Conservation (phyloP, 2,113 vertebrate species). For the Monopterus albus region DNA sequence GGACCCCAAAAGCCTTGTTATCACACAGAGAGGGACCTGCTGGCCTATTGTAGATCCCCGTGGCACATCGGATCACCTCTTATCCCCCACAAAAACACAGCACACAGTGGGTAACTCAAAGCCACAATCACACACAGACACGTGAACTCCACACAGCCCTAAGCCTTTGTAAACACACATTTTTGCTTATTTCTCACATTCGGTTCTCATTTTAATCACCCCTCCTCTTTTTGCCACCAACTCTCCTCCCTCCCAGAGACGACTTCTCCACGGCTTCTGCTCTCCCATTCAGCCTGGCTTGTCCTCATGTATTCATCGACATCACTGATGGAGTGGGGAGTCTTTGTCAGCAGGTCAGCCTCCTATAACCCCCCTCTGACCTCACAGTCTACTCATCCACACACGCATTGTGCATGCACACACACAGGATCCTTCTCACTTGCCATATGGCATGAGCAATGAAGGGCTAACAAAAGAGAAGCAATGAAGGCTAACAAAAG, state of each 20-base stretch:
- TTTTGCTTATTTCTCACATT: constrained; percentile 49
- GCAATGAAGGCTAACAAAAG: constrained; percentile 80
- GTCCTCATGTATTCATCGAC: constrained; percentile 90
- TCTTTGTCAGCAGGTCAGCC: constrained; percentile 86
- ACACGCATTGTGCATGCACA: constrained; percentile 24
- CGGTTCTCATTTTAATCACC: constrained; percentile 67
- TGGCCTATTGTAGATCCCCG: constrained; percentile 72
- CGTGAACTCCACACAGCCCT: not conserved
- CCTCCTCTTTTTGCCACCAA: constrained; percentile 44
- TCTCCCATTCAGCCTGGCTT: constrained; percentile 79
- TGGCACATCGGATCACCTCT: constrained; percentile 72
- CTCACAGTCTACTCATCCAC: constrained; percentile 69
- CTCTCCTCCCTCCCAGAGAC: constrained; percentile 48
- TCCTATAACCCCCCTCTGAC: constrained; percentile 78
- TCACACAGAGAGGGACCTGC: constrained; percentile 71
- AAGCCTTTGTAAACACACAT: constrained; percentile 36
- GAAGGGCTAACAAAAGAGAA: constrained; percentile 74
- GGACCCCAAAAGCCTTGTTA: constrained; percentile 69
- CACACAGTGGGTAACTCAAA: constrained; percentile 52
- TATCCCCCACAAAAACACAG: constrained; percentile 57
- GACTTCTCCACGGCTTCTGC: constrained; percentile 70
- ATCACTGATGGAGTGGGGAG: constrained; percentile 82
- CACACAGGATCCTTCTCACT: constrained; percentile 83
- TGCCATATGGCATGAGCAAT: constrained; percentile 91
- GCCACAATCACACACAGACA: constrained; percentile 18